Conservation (phyloP, 1,140 invertebrate genomes). For the Diabrotica undecimpunctata region DNA sequence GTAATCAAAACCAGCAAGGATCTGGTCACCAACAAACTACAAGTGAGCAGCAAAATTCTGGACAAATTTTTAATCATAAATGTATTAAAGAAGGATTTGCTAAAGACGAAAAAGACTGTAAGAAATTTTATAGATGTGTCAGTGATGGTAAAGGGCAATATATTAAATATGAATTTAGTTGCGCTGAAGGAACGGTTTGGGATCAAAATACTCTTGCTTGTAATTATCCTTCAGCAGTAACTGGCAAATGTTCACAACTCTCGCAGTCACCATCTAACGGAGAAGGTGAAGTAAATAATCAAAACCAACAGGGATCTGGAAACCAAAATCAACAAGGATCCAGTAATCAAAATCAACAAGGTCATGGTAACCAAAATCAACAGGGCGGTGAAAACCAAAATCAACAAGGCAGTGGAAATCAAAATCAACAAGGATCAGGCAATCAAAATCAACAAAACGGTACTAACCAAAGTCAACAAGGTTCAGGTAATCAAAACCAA, state of each 20-base stretch:
- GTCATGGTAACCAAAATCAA: not conserved
- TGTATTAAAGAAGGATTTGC: slow-evolving; percentile 42
- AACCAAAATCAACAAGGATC: no score
- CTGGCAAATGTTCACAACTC: slow-evolving; percentile 25
- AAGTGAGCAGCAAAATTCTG: slow-evolving; percentile 9
- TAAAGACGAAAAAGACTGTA: slow-evolving; percentile 56
- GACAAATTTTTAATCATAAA: slow-evolving; percentile 14
- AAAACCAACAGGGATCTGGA: not conserved
- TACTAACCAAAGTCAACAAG: slow-evolving; percentile 10
- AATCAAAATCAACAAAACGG: slow-evolving; percentile 1
- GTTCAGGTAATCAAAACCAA: slow-evolving; percentile 13
- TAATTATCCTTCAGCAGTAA: slow-evolving; percentile 54
- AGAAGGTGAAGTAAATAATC: not conserved
- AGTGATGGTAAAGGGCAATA: slow-evolving; percentile 51
- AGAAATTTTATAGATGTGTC: slow-evolving; percentile 67
- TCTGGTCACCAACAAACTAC: not conserved
- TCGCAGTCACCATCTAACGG: not conserved
- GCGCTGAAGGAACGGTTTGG: slow-evolving; percentile 62
- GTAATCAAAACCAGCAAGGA: slow-evolving; percentile 6
- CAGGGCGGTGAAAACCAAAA: no score
- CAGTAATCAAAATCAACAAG: not conserved
- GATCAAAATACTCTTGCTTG: slow-evolving; percentile 55
- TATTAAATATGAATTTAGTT: slow-evolving; percentile 57
- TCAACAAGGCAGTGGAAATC: not conserved
- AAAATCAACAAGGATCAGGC: slow-evolving; percentile 22